Evolutionary conservation across 2,888 invertebrate genomes (phyloP), one percentile per base, ranked within the genome.

Genomic region (Dermolepida albohirtum): DNA sequence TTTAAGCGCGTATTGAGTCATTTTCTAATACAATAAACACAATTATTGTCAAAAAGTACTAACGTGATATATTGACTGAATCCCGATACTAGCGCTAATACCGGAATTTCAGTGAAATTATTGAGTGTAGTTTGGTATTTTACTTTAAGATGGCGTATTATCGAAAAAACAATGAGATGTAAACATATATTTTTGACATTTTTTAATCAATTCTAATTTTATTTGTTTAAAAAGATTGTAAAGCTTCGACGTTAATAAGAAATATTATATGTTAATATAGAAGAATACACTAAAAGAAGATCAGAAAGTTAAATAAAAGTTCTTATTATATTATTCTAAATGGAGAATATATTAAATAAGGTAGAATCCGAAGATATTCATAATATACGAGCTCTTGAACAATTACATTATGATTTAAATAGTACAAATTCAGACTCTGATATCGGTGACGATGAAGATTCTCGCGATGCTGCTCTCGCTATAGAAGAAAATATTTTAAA

Each of bases 31-130:
- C 74, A 75, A 79, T 79, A 81, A 80, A 81, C 80, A 80, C 77
- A 75, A 79, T 80, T 80, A 80, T 80, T 80, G 80, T 80, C 79
- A 78, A 71, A 74, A 79, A 77, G 71, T 71, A 75, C 72, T 74
- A 77, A 75, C 74, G 77, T 78, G 78, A 77, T 78, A 78, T 81
- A 82, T 82, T 78, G 82, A 82, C 82, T 80, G 78, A 75, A 75
- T 72, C 69, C 64, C 74, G 73, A 76, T 74, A 76, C 75, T 75
- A 75, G 73, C 78, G 77, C 78, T 74, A 49, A 68, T 29, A 29
- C 17, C 70, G 73, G 65, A 11, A 39, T 49, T 51, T 49, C 7
- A 39, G 11, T 6, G 11, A 55, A 34, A 34, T 10, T 10, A 39
- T 10, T 34, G 29, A 14, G 0, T 1, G 12, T 17, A 49, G 10